Conservation (phyloP, 2,113 vertebrate species). For the Ardeotis arabs region DNA sequence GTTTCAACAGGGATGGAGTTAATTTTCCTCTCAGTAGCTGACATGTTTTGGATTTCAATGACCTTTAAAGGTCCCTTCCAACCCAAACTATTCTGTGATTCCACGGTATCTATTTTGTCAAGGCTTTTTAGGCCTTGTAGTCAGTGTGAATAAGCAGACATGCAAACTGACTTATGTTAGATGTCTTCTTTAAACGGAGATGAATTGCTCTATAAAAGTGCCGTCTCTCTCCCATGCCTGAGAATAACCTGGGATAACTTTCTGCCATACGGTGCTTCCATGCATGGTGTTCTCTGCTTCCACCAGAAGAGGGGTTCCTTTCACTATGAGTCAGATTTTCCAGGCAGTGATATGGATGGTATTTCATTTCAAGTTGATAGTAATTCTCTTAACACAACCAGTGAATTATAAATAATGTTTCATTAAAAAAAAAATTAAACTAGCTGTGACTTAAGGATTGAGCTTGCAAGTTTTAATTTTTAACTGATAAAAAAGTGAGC, state of each 20-base stretch:
- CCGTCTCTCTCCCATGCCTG: not conserved
- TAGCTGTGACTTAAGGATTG: not conserved
- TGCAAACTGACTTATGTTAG: not conserved
- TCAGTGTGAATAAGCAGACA: not conserved
- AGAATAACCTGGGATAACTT: not conserved
- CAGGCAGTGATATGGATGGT: not conserved
- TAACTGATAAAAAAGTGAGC: not conserved
- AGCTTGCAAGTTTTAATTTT: not conserved
- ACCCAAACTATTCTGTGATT: too few relatives aligned
- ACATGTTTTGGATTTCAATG: too few relatives aligned
- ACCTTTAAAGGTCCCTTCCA: too few relatives aligned
- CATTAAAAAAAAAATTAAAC: not conserved
- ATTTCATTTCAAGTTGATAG: not conserved
- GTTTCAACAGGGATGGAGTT: too few relatives aligned
- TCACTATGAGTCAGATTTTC: not conserved
- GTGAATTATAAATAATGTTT: not conserved
- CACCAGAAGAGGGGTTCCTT: not conserved
- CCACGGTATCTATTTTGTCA: not conserved
- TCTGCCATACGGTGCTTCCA: not conserved
- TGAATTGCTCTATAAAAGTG: not conserved
- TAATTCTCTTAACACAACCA: not conserved
- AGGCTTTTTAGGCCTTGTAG: not conserved
- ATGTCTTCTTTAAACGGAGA: not conserved
- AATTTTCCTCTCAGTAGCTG: too few relatives aligned
- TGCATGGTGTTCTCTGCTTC: not conserved